Evolutionary conservation across 2,888 invertebrate species (phyloP).

Genomic region (Drosophila glabriapex): DNA sequence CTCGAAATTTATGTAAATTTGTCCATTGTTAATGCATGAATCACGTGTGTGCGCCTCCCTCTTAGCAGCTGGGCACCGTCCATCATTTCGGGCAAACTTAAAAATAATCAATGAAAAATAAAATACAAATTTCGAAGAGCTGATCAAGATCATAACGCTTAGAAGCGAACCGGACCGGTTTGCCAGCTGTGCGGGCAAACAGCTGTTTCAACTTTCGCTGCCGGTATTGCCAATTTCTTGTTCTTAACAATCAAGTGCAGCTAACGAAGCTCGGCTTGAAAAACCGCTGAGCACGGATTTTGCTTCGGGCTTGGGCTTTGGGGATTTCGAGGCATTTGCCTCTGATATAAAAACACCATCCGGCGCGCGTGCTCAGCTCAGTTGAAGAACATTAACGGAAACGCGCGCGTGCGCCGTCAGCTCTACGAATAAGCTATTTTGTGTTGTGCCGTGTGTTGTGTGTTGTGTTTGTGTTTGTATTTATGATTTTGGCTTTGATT

Average conservation of each 20-base stretch:
- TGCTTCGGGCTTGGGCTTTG: conserved; percentile 18
- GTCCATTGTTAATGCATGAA: conserved; percentile 40
- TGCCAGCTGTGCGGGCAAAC: conserved; percentile 67
- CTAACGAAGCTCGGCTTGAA: conserved; percentile 57
- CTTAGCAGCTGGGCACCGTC: conserved; percentile 40
- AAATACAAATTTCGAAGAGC: conserved; percentile 15
- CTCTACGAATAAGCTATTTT: conserved; percentile 22
- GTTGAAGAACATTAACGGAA: conserved; percentile 77
- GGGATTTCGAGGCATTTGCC: conserved; percentile 6
- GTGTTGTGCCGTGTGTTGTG: conserved; percentile 9
- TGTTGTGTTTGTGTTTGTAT: conserved; percentile 16
- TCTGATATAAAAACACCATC: conserved; percentile 68
- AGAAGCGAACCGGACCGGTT: conserved; percentile 57
- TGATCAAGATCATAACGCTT: conserved; percentile 46
- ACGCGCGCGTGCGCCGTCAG: conserved; percentile 67
- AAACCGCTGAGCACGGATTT: conserved; percentile 7
- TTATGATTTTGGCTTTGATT: conserved; percentile 12
- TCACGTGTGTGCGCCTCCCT: conserved; percentile 29
- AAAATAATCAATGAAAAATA: conserved; percentile 40
- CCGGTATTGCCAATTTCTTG: conserved; percentile 56
- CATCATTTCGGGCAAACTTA: conserved; percentile 23
- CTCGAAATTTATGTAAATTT: conserved; percentile 48
- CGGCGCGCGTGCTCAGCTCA: conserved; percentile 77
- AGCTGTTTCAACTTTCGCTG: conserved; percentile 77
- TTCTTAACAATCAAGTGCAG: conserved; percentile 46